phyloP scores from a whole-genome alignment of 2,113 vertebrate genomes.

The Bothrops jararaca region DNA sequence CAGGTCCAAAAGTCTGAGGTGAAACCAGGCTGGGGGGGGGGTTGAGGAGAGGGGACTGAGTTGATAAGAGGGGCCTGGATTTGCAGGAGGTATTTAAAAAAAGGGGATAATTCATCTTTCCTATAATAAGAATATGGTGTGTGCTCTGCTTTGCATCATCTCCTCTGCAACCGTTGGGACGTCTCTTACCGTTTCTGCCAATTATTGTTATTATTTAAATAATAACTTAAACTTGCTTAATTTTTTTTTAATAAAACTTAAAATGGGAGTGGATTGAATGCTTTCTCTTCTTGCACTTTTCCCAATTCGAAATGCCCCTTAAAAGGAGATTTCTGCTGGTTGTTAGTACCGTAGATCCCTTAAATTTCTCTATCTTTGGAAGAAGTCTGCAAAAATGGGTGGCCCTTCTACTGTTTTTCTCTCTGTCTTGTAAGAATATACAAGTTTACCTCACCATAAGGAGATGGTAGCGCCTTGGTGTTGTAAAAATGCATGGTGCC shows the following conservation, averaged over 20 bases:
- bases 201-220: no score
- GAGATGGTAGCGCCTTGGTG: background rate
- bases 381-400: no score
- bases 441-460: background rate
- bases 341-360: background rate
- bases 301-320: background rate
- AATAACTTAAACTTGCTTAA: background rate
- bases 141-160: background rate
- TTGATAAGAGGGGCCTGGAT: background rate
- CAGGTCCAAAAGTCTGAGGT: background rate
- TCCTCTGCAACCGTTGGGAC: no score
- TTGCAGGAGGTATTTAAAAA: background rate
- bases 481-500: background rate
- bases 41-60: no score
- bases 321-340: background rate
- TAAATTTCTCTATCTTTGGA: background rate
- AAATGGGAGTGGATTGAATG: no score
- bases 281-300: background rate
- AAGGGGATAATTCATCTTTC: background rate
- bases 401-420: no score
- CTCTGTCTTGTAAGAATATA: background rate
- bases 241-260: background rate
- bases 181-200: no score
- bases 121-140: background rate
- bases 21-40: background rate